phyloP scores from a whole-genome alignment of 2,113 vertebrate species.

The Carassius gibelio region DNA sequence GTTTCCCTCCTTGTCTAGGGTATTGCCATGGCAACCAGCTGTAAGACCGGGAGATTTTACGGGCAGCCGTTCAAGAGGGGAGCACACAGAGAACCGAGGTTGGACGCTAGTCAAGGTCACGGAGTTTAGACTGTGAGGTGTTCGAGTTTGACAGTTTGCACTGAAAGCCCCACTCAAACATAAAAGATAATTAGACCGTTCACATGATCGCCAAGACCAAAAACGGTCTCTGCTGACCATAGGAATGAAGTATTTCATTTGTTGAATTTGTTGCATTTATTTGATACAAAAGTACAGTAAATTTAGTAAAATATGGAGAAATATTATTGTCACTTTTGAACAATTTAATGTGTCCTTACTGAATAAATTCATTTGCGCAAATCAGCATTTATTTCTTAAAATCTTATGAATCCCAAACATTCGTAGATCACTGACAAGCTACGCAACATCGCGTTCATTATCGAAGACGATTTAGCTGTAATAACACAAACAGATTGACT shows the following conservation, averaged over 20 bases:
- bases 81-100: neutral
- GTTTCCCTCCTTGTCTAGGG: slow-evolving; percentile 60
- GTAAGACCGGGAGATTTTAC: slow-evolving; percentile 51
- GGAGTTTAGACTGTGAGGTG: neutral
- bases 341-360: neutral
- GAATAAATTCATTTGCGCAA: too few relatives aligned
- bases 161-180: neutral
- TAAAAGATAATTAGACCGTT: neutral
- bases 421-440: neutral
- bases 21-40: slow-evolving; percentile 71
- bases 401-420: neutral
- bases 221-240: neutral
- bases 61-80: slow-evolving; percentile 40
- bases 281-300: too few relatives aligned
- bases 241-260: too few relatives aligned
- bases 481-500: too few relatives aligned
- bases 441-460: too few relatives aligned
- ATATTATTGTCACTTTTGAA: neutral
- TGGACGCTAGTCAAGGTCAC: neutral
- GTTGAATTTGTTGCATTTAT: neutral
- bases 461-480: too few relatives aligned
- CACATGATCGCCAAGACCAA: neutral
- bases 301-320: too few relatives aligned
- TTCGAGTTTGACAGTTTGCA: neutral
- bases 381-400: neutral